Base-by-base conservation (phyloP, 2,797 vertebrate species). In the Esox masquinongy region DNA sequence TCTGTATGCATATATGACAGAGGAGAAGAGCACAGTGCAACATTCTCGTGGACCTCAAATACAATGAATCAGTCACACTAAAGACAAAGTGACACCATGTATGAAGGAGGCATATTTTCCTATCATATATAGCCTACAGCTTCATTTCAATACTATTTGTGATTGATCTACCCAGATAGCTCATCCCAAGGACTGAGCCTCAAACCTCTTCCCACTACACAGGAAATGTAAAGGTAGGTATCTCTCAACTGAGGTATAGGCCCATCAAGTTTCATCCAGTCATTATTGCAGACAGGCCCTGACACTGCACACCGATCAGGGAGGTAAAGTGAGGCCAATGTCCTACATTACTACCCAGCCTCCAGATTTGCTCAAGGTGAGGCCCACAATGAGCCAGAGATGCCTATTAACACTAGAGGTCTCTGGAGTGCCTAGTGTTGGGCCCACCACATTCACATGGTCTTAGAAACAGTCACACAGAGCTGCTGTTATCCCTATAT, bases 371-470 rank as follows among this genome's bases (percentile, higher is more conserved):
- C 85, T 90, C 85, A 89, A 91, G 91, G 90, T 91, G 89, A 91
- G 91, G 88, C 90, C 89, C 84, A 87, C 86, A 82, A 85, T 89
- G 89, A 90, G 86, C 87, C 83, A 81, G 83, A 43, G 85, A 87
- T 90, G 90, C 91, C 90, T 86, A 92, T 90, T 91, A 92, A 92
- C 90, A 91, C 90, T 87, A 90, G 89, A 87, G 88, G 89, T 93
- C 92, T 90, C 92, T 89, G 88, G 83, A 89, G 88, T 87, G 89
- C 84, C 84, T 85, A 82, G 49, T 78, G 80, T 84, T 74, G 85
- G 82, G 80, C 80, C 85, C 79, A 81, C 86, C 82, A 84, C 81
- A 83, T 89, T 88, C 82, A 84, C 74, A 82, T 70, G 80, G 80
- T 80, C 88, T 74, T 16, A 80, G 56, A 19, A 85, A 69, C 83